Evolutionary conservation across 2,113 vertebrate species (phyloP), one percentile per base, ranked within the genome.

Genomic region (Morone chrysops): DNA sequence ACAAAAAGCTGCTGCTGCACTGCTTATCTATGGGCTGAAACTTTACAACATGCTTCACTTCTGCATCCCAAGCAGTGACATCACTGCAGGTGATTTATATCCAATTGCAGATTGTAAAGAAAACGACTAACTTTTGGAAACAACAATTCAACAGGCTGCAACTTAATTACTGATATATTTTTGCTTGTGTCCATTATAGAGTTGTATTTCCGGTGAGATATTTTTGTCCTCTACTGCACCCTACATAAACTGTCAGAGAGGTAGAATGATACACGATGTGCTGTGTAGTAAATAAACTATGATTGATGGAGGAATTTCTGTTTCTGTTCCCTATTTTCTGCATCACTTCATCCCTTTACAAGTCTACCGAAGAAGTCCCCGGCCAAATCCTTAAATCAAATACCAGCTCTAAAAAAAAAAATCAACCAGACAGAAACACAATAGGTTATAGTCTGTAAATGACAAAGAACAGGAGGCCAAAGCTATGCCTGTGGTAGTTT

Each of bases 401-500:
- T 22, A 66, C 11, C 31, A 1, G 0, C 48, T 57, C 54, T 61
- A 59, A 73, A 65, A 41, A 83, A 25, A 25, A 41, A 83, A 41
- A n/a, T 43, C 22, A 69, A 66, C 20, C 7, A 45, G 14, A 72
- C 41, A 75, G 18, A 59, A 59, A 72, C 65, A 79, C 70, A 72
- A 22, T 22, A n/a, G 47, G 47, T 22, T 16, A 17, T 17, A 57
- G 54, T 68, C 50, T 66, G 80, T 59, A 25, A 70, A n/a, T 6
- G 4, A 53, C 20, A 41, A 43, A 75, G 72, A 77, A 86, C 53
- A 66, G n/a, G 8, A 67, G 47, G 40, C 20, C 57, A 59, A 62
- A 75, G 50, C 59, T 22, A 7, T 17, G 60, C 9, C 66, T 69
- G 51, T 67, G 12, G 57, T 74, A 13, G 59, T 66, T 78, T 80